Base-by-base conservation (phyloP, 2,113 vertebrate genomes). In the Callorhinus ursinus region DNA sequence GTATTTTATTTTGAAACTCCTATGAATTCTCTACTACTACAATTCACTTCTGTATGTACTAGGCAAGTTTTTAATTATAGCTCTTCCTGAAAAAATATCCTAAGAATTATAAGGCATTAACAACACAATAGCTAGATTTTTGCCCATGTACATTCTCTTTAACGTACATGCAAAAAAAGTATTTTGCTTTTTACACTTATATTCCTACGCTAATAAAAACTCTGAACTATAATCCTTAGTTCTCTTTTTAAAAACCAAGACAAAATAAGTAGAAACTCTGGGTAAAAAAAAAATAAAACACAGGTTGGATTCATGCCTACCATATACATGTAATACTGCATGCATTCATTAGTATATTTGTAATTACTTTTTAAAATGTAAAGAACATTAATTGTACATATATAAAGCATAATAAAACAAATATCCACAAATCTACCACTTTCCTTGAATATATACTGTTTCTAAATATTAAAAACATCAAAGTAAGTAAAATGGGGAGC, bases 181-280 rank as follows among this genome's bases (percentile, higher is more conserved):
- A 89, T 65, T 93, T 24, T 94, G 61, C 31, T 39, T 94, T 95
- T 76, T 83, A 86, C 18, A 92, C 19, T 36, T 94, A 89, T 51
- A 65, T 89, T 85, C 53, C 61, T 88, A 91, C 71, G 51, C 39
- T 85, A 79, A 77, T 95, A 87, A 90, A 94, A 97, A 95, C 15
- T 19, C 19, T 87, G 8, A 85, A 89, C 19, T 55, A 1, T 74
- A 96, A 88, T 74, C 31, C 55, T 96, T 69, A 71, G 71, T 71
- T 76, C 36, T 77, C 82, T 88, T 90, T 84, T 42, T 89, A 82
- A 95, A 76, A 94, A 72, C 71, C 19, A 96, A 93, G 49, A 89
- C 4, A 88, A 13, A 90, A 12, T 94, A 53, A 90, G 10, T 80
- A 83, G 42, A 94, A 96, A 72, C 18, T 77, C 77, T 84, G 18